These are phyloP conservation scores for Lemur catta DNA, from an alignment of 2,797 vertebrate species.

Conservation along the genomic window DNA sequence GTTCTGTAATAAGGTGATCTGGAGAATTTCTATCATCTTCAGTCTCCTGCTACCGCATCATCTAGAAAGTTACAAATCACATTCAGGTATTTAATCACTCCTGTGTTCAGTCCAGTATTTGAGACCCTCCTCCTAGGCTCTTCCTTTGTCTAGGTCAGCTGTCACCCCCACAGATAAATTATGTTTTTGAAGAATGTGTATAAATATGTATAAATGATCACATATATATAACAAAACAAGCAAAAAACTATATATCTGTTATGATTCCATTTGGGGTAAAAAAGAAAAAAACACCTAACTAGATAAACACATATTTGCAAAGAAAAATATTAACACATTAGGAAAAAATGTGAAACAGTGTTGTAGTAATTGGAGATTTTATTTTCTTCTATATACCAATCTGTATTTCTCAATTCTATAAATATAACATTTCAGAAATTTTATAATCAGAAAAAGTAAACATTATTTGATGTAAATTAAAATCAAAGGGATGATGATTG, in stretches of 20 bases:
- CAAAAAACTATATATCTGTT: background rate
- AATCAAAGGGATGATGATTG: slow-evolving; percentile 3
- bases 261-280: background rate
- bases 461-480: background rate
- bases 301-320: background rate
- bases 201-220: background rate
- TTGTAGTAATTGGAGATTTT: background rate
- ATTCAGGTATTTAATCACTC: background rate
- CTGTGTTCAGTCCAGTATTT: background rate
- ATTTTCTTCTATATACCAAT: background rate
- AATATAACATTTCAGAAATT: background rate
- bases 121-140: background rate
- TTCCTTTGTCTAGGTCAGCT: background rate
- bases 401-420: background rate
- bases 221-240: background rate
- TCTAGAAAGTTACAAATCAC: background rate
- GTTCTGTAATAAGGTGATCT: background rate
- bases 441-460: slow-evolving; percentile 32
- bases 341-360: background rate
- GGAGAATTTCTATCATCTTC: background rate
- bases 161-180: background rate
- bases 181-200: slow-evolving; percentile 21
- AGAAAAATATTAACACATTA: slow-evolving; percentile 22
- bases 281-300: background rate
- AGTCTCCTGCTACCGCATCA: background rate